A percentile compares a stretch with the other conserved stretches of the same genome.
These are phyloP conservation scores for Miniopterus natalensis DNA, from an alignment of 2,113 vertebrate species.

Conservation along the genomic window DNA sequence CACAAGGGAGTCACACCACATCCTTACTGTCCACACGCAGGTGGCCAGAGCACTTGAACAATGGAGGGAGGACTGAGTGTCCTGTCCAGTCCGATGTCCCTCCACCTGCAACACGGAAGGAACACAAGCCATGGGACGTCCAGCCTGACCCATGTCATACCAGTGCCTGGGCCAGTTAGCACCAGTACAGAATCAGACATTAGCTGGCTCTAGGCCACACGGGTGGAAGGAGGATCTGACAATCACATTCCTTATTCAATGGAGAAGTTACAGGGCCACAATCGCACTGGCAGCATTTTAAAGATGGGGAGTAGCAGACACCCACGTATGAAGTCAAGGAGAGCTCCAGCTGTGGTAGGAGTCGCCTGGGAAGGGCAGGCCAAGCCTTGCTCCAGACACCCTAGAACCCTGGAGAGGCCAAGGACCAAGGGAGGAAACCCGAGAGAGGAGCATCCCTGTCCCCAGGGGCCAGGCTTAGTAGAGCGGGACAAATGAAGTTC, in stretches of 20 bases:
- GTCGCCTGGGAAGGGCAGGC: neutral
- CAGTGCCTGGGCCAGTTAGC: constrained; percentile 81
- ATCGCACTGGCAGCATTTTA: constrained; percentile 23
- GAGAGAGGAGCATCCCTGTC: neutral
- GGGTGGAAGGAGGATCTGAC: neutral
- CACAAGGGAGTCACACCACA: neutral
- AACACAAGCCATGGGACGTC: neutral
- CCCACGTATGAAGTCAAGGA: neutral
- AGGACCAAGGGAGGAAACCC: neutral
- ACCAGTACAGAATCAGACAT: constrained; percentile 67
- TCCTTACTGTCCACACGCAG: neutral
- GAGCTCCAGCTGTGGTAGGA: neutral
- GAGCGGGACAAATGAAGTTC: constrained; percentile 49
- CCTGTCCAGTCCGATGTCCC: accelerated
- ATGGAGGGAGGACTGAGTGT: neutral
- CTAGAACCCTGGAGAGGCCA: neutral
- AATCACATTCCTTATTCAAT: neutral
- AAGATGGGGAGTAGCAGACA: constrained; percentile 29
- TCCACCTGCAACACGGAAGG: neutral
- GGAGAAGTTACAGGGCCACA: neutral
- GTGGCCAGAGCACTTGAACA: constrained; percentile 49
- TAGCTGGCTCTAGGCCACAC: constrained; percentile 5
- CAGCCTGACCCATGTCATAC: constrained; percentile 71
- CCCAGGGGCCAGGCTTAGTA: constrained; percentile 62
- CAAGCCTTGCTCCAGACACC: neutral